A percentile compares a stretch with the other conserved stretches of the same genome.
Evolutionary conservation across 2,888 invertebrate species (phyloP).

Genomic region (Eilema griseolum): DNA sequence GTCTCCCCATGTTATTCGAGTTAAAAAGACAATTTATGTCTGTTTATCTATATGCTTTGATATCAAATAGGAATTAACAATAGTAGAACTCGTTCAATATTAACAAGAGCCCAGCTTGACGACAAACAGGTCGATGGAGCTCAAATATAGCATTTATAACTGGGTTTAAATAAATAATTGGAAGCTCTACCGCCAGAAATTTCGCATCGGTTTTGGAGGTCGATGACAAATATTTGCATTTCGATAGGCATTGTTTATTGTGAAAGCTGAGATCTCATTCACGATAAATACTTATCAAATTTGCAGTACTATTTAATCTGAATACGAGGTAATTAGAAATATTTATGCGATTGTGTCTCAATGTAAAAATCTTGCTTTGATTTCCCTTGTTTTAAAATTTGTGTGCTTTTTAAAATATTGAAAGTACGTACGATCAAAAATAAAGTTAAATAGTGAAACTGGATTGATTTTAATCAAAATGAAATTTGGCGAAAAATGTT

Average conservation of each 20-base stretch:
- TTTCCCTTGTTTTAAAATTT: background rate
- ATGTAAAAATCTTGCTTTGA: background rate
- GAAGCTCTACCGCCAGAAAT: constrained; percentile 35
- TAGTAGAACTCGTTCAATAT: background rate
- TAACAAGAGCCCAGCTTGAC: constrained; percentile 14
- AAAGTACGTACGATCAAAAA: background rate
- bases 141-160: constrained; percentile 27
- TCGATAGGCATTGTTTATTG: constrained; percentile 49
- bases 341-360: background rate
- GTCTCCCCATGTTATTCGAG: no score
- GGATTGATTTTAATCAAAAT: no score
- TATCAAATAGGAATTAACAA: background rate
- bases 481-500: no score
- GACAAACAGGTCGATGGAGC: constrained; percentile 42
- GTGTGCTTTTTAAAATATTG: background rate
- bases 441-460: no score
- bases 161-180: constrained; percentile 46
- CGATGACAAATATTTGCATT: constrained; percentile 56
- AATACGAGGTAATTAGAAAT: background rate
- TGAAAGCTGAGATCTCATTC: constrained; percentile 21
- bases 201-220: constrained; percentile 39
- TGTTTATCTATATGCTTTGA: background rate
- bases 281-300: constrained; percentile 18
- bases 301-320: constrained; percentile 25
- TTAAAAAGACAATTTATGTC: no score